Evolutionary conservation across 2,113 vertebrate species (phyloP), one percentile per base, ranked within the genome.

Genomic region (Falcunculus frontatus): DNA sequence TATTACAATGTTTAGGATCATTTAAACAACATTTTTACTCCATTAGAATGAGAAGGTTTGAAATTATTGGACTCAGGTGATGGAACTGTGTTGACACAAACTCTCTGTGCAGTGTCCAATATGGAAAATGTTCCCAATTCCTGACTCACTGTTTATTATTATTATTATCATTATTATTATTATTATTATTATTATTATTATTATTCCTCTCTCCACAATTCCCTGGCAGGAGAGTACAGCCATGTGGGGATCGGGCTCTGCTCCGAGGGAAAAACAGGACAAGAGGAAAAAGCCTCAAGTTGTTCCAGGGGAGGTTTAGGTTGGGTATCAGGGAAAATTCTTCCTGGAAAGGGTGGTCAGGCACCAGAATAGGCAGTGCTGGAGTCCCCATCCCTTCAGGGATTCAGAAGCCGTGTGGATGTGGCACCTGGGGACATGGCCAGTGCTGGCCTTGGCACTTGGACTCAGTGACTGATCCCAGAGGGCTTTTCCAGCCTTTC

Each of bases 201-300:
- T 15, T 42, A 27, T 14, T 44, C 16, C 22, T 19, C 18, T 64
- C 41, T n/a, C 20, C 16, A 41, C 49, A 64, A 10, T 9, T 44
- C 21, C 57, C 57, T 64, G 39, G 17, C 65, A 79, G 49, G 49
- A 55, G 25, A 6, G 12, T n/a, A 19, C 47, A 63, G n/a, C 65
- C 56, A 30, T 10, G 6, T n/a, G 12, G 18, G 18, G 7, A 1
- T 16, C 0, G 0, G 17, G 7, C 37, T 78, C 74, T 70, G 33
- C 8, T 13, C 13, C n/a, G 16, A 32, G 30, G 47, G 13, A 5
- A 70, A 26, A 62, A 16, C 56, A 47, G 41, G 25, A 63, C 16
- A n/a, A 72, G 30, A 56, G 11, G 35, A 26, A 72, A 37, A 25
- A 25, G 10, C 20, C 57, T 72, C 35, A 25, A 1, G 23, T n/a